Evolutionary conservation across 2,888 invertebrate species (phyloP).

Genomic region (Diarsia mendica): DNA sequence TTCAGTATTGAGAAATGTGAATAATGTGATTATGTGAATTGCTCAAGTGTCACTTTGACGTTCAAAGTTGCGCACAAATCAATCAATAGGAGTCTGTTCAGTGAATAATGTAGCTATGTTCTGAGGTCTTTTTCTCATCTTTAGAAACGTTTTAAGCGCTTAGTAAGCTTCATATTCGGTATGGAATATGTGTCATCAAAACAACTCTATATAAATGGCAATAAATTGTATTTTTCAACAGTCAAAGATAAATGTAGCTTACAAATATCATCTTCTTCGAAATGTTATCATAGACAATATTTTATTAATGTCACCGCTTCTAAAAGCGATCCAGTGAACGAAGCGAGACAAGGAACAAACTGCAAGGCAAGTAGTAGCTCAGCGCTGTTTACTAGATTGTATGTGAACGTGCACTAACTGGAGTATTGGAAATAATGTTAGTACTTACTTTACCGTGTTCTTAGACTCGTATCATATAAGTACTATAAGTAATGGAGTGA

Average conservation of each 20-base stretch:
- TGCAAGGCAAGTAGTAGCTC: not conserved
- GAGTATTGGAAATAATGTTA: slow-evolving; percentile 38
- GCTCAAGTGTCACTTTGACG: slow-evolving; percentile 28
- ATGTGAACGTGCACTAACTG: slow-evolving; percentile 28
- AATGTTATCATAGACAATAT: slow-evolving; percentile 18
- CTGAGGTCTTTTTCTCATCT: not conserved
- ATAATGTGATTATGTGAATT: slow-evolving; percentile 43
- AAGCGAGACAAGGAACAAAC: slow-evolving; percentile 7
- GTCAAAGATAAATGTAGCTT: not conserved
- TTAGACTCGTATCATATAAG: slow-evolving; percentile 16
- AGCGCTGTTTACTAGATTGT: slow-evolving; percentile 13
- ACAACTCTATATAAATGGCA: not conserved
- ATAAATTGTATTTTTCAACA: not conserved
- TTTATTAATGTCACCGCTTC: slow-evolving; percentile 17
- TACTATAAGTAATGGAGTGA: slow-evolving; percentile 21
- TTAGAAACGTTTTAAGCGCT: too few species aligned
- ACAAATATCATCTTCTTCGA: not conserved
- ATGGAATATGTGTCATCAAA: not conserved
- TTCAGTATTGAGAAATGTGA: slow-evolving; percentile 40
- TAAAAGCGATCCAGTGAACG: not conserved
- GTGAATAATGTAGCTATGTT: not conserved
- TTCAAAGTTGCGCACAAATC: slow-evolving; percentile 26
- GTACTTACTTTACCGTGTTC: slow-evolving; percentile 21
- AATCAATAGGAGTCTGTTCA: slow-evolving; percentile 5
- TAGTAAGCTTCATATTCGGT: not conserved